Evolutionary conservation across 2,113 vertebrate genomes (phyloP).

Genomic region (Bubo scandiacus): DNA sequence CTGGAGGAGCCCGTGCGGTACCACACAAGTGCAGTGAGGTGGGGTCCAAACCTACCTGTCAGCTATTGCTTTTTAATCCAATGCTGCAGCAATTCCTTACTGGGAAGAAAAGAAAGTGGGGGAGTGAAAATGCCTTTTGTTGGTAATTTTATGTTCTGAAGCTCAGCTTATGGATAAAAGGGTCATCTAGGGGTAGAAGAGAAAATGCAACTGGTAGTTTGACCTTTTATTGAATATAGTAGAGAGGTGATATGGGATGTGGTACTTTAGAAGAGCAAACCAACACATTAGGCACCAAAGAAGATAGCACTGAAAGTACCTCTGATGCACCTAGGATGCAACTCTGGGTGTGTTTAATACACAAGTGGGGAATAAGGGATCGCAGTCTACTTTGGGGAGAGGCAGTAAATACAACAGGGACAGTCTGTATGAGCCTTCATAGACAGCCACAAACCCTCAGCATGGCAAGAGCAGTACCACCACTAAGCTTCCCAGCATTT

Average conservation of each 20-base stretch:
- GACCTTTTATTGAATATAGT: neutral
- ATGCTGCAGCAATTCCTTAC: neutral
- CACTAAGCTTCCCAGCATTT: neutral
- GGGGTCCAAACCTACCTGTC: neutral
- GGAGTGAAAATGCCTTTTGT: neutral
- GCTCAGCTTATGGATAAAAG: neutral
- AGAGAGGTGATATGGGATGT: neutral
- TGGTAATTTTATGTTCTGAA: neutral
- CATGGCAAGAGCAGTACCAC: neutral
- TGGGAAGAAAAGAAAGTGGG: neutral
- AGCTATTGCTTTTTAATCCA: rapidly evolving
- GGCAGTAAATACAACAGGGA: neutral
- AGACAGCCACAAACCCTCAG: neutral
- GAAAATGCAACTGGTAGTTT: neutral
- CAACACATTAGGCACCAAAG: neutral
- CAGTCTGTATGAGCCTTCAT: neutral
- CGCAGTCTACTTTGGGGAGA: neutral
- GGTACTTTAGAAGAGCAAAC: neutral
- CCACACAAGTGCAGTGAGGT: rapidly evolving
- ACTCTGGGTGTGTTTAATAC: neutral
- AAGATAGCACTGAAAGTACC: neutral
- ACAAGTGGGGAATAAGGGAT: neutral
- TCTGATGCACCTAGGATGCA: neutral
- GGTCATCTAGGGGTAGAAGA: neutral
- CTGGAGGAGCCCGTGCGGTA: neutral